Percentiles rank a stretch among this genome's conserved stretches.
Evolutionary conservation across 2,113 vertebrate species (phyloP).

Genomic region (Danionella cerebrum): DNA sequence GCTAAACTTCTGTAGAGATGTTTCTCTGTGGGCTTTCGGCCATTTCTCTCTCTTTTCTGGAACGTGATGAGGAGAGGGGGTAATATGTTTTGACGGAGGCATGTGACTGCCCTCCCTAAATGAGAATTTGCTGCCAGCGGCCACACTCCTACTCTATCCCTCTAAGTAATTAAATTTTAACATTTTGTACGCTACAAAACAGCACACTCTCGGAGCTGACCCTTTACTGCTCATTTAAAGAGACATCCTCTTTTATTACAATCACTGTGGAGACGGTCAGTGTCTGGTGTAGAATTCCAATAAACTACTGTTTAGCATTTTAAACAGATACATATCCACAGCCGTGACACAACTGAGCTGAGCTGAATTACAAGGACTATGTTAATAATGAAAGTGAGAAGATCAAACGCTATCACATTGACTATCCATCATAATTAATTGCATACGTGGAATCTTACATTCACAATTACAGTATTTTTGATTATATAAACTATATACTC

Average conservation of each 20-base stretch:
- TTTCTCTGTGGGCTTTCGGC: background rate
- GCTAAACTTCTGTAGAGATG: background rate
- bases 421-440: background rate
- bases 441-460: no score
- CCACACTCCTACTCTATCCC: background rate
- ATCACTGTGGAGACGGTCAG: background rate
- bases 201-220: background rate
- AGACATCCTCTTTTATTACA: background rate
- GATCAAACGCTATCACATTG: background rate
- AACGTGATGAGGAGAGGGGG: background rate
- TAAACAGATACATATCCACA: background rate
- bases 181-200: background rate
- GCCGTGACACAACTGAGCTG: background rate
- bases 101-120: slow-evolving; percentile 20
- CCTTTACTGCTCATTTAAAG: background rate
- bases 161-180: background rate
- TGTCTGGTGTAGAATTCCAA: background rate
- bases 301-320: slow-evolving; percentile 7
- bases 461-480: no score
- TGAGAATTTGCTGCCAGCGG: background rate
- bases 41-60: background rate
- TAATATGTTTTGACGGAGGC: slow-evolving; percentile 14
- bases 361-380: background rate
- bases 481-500: no score
- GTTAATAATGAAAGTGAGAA: background rate